Conservation (phyloP, 1,140 invertebrate genomes). For the Caenorhabditis remanei region DNA sequence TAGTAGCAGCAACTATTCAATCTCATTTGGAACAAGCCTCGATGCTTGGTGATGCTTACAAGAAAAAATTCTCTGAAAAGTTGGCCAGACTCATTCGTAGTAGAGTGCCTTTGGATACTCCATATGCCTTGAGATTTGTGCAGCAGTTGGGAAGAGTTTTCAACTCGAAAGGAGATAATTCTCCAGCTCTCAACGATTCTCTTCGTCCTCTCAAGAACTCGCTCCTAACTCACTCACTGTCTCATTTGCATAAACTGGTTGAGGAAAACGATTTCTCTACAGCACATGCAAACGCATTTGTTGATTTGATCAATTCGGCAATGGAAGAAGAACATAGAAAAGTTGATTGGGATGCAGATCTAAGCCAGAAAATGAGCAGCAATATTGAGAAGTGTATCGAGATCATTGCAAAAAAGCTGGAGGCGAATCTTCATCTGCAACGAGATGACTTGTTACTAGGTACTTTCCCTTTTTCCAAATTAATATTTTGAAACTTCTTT, state of each 20-base stretch:
- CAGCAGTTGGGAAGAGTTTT: conserved; percentile 56
- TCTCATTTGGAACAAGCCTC: conserved; percentile 74
- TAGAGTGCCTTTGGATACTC: conserved; percentile 56
- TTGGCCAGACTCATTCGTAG: conserved; percentile 62
- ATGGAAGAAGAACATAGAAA: conserved; percentile 58
- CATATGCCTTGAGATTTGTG: conserved; percentile 56
- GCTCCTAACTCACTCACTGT: conserved; percentile 71
- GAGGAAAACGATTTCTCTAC: conserved; percentile 71
- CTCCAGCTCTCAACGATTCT: conserved; percentile 8
- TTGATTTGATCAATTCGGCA: conserved; percentile 61
- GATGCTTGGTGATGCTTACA: conserved; percentile 72
- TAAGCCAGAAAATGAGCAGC: conserved; percentile 44
- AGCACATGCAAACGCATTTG: conserved; percentile 58
- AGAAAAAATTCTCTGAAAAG: conserved; percentile 69
- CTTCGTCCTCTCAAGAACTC: conserved; percentile 73
- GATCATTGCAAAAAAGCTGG: conserved; percentile 69
- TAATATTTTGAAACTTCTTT: conserved; percentile 69
- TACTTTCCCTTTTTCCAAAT: conserved; percentile 65
- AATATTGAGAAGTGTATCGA: conserved; percentile 59
- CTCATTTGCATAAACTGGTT: conserved; percentile 65
- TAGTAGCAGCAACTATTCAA: conserved; percentile 69
- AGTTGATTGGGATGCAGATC: conserved; percentile 57
- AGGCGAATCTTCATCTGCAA: conserved; percentile 72
- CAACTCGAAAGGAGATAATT: conserved; percentile 38
- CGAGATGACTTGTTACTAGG: conserved; percentile 69